Conservation (phyloP, 2,888 invertebrate species). For the Ennomos erosarius region DNA sequence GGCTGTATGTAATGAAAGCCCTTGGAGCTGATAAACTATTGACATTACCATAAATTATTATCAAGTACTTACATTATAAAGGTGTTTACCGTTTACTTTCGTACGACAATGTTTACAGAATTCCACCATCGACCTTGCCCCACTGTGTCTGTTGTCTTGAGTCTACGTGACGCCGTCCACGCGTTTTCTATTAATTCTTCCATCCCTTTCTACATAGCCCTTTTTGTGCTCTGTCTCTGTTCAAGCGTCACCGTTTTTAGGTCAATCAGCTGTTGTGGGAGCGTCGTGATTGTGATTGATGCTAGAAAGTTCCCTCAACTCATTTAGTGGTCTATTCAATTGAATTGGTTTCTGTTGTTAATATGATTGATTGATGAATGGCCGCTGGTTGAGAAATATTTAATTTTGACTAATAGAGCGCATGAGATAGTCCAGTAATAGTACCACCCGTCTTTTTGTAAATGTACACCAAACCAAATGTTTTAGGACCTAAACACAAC, state of each 20-base stretch:
- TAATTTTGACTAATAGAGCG: too few species aligned
- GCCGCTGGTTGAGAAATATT: too few species aligned
- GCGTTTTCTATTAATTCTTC: constrained; percentile 51
- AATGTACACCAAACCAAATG: too few species aligned
- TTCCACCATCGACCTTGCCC: constrained; percentile 63
- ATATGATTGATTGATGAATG: constrained; percentile 7
- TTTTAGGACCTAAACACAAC: too few species aligned
- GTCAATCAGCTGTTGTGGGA: constrained; percentile 60
- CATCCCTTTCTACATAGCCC: constrained; percentile 50
- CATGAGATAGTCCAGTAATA: too few species aligned
- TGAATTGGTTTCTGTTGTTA: constrained; percentile 2
- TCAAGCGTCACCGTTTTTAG: constrained; percentile 48
- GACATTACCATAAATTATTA: constrained; percentile 7
- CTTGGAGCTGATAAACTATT: background rate
- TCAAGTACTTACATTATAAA: constrained; percentile 11
- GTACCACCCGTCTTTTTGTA: too few species aligned
- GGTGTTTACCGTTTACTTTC: constrained; percentile 33
- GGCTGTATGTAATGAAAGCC: background rate
- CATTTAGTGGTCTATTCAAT: constrained; percentile 34
- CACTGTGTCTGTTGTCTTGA: constrained; percentile 50
- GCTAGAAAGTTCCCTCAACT: constrained; percentile 44
- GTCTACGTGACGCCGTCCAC: constrained; percentile 71
- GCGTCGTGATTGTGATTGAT: constrained; percentile 43
- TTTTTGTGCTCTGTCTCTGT: constrained; percentile 31
- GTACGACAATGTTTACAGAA: constrained; percentile 41